These are phyloP conservation scores for Spodoptera exigua DNA, from an alignment of 2,888 invertebrate species.

Conservation along the genomic window DNA sequence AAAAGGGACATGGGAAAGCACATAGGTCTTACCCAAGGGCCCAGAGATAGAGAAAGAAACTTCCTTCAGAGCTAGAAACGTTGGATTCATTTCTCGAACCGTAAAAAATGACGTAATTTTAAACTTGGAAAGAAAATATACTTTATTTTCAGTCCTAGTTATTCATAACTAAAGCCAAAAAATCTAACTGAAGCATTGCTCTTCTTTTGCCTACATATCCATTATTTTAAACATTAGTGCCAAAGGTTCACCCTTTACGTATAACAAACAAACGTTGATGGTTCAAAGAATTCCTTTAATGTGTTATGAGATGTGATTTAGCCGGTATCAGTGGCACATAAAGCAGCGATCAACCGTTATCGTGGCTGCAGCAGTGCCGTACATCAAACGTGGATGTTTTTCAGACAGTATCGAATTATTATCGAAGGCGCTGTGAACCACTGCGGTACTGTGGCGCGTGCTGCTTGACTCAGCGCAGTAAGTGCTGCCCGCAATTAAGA, in stretches of 20 bases:
- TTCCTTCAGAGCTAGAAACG: no score
- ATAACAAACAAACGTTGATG: constrained; percentile 21
- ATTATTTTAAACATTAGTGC: neutral
- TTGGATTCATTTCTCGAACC: no score
- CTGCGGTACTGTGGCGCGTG: constrained; percentile 74
- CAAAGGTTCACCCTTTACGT: constrained; percentile 18
- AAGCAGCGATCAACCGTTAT: constrained; percentile 55
- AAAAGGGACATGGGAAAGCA: no score
- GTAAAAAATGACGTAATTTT: no score
- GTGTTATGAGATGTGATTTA: constrained; percentile 55
- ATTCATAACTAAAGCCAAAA: no score
- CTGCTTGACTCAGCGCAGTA: constrained; percentile 85
- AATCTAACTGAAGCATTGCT: no score
- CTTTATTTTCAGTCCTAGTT: no score
- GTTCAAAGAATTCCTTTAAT: constrained; percentile 50
- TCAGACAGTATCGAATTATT: constrained; percentile 65
- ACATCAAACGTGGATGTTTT: constrained; percentile 63
- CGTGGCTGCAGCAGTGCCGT: constrained; percentile 49
- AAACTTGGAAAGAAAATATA: no score
- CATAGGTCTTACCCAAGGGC: no score
- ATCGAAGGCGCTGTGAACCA: constrained; percentile 60
- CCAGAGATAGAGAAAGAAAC: no score
- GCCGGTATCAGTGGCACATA: constrained; percentile 53
- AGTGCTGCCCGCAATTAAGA: constrained; percentile 88
- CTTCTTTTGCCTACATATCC: no score